Evolutionary conservation across 2,888 invertebrate genomes (phyloP).

Genomic region (Leptodirus hochenwartii): DNA sequence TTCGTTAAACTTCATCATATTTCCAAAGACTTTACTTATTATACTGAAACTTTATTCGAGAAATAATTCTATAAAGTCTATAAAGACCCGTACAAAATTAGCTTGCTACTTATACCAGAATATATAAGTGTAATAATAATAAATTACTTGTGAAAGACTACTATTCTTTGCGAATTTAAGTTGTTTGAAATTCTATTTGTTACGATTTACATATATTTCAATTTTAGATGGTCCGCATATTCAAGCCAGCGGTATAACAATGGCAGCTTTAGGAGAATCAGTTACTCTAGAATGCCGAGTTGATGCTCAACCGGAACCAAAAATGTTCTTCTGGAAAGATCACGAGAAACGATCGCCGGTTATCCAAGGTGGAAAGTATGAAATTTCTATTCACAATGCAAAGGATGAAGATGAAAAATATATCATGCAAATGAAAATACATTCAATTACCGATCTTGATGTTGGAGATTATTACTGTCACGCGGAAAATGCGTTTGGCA

Average conservation of each 20-base stretch:
- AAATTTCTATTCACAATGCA: conserved; percentile 38
- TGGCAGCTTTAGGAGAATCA: conserved; percentile 56
- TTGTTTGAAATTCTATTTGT: no score
- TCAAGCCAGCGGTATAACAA: conserved; percentile 58
- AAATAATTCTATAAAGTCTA: no score
- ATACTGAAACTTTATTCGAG: no score
- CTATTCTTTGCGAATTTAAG: no score
- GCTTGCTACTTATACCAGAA: no score
- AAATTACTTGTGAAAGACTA: no score
- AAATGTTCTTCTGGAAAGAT: conserved; percentile 67
- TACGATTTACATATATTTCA: no score
- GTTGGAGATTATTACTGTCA: conserved; percentile 72
- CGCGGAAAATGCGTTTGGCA: conserved; percentile 68
- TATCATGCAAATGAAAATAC: conserved; percentile 56
- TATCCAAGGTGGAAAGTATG: conserved; percentile 58
- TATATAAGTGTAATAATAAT: no score
- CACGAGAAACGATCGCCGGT: conserved; percentile 55
- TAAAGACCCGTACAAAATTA: no score
- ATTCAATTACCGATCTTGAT: conserved; percentile 48
- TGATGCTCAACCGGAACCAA: conserved; percentile 61
- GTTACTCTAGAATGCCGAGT: conserved; percentile 63
- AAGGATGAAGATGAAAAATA: conserved; percentile 50
- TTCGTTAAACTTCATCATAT: no score
- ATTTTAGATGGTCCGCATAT: conserved; percentile 55
- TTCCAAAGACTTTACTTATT: no score